These are phyloP conservation scores for Ptilonorhynchus violaceus DNA, from an alignment of 2,113 vertebrate genomes.

Conservation along the genomic window DNA sequence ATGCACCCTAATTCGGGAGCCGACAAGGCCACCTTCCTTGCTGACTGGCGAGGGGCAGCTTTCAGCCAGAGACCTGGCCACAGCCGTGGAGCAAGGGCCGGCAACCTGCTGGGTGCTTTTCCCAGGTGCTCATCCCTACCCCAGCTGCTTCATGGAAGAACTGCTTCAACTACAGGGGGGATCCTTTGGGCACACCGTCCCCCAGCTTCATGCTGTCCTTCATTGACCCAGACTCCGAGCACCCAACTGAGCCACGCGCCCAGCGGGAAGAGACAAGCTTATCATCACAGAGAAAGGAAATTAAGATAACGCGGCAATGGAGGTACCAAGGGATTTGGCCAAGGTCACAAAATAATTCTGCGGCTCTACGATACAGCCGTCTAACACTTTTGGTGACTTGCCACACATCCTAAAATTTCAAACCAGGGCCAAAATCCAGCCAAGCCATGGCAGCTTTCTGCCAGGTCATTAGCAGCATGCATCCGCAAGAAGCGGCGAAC, in stretches of 20 bases:
- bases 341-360: slow-evolving; percentile 39
- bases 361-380: neutral
- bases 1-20: neutral
- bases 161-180: neutral
- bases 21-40: neutral
- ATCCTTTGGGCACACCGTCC: rapidly evolving
- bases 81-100: neutral
- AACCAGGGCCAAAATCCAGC: neutral
- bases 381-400: neutral
- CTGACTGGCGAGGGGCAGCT: neutral
- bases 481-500: neutral
- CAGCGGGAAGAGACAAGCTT: neutral
- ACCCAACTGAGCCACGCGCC: neutral
- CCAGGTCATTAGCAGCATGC: neutral
- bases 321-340: slow-evolving; percentile 29
- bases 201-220: neutral
- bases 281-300: slow-evolving; percentile 35
- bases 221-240: neutral
- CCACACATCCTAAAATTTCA: neutral
- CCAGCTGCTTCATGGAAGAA: neutral
- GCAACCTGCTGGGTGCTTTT: neutral
- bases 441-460: neutral
- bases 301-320: neutral
- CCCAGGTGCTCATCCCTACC: neutral
- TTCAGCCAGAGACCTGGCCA: neutral